phyloP scores from a whole-genome alignment of 2,113 vertebrate species.

The Cisticola juncidis region DNA sequence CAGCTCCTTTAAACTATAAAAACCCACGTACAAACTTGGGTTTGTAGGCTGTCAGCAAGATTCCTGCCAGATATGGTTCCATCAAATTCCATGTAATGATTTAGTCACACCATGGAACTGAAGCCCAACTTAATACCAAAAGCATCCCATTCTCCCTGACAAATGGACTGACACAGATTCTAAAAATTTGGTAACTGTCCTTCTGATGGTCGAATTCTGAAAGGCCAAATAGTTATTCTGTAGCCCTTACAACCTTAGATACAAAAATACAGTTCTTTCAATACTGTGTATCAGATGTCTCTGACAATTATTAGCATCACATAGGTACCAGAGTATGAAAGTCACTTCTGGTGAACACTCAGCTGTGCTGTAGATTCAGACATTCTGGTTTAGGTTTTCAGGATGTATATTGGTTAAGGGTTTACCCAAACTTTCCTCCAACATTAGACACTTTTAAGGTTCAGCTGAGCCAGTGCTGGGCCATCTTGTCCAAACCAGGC shows the following conservation, averaged over 20 bases:
- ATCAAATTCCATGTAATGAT: background rate
- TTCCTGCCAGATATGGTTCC: background rate
- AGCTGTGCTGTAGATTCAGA: background rate
- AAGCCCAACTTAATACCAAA: background rate
- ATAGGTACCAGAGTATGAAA: accelerated
- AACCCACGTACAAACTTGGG: background rate
- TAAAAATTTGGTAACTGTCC: background rate
- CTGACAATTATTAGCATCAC: background rate
- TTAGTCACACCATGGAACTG: background rate
- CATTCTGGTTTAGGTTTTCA: background rate
- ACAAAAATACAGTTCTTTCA: background rate
- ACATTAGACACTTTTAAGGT: background rate
- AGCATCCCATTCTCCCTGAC: background rate
- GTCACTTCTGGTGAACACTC: background rate
- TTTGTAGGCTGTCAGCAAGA: background rate
- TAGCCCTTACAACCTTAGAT: background rate
- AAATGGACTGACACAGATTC: accelerated
- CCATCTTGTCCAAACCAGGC: background rate
- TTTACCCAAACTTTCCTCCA: background rate
- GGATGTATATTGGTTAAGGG: too few species aligned
- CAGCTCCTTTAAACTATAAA: background rate
- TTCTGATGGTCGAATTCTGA: background rate
- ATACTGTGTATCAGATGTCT: accelerated
- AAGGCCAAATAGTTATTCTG: background rate
- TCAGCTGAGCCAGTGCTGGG: background rate